A percentile compares a stretch with the other conserved stretches of the same genome.
These are phyloP conservation scores for Podotricha telesiphe DNA, from an alignment of 2,888 invertebrate genomes.

Conservation along the genomic window DNA sequence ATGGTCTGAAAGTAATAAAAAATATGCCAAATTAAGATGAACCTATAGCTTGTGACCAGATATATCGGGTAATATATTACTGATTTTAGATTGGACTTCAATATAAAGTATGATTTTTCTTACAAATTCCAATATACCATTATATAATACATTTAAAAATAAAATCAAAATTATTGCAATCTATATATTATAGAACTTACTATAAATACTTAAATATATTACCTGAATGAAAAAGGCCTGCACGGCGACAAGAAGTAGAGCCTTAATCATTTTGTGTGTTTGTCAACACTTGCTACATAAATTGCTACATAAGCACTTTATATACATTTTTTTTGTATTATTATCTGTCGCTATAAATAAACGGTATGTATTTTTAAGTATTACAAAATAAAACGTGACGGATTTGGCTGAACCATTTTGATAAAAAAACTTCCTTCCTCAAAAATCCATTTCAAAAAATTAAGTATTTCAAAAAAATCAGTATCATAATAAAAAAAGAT, in stretches of 20 bases:
- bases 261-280: slow-evolving; percentile 12
- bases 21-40: background rate
- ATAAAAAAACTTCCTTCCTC: slow-evolving; percentile 5
- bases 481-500: no score
- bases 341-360: background rate
- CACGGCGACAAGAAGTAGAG: slow-evolving; percentile 7
- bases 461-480: no score
- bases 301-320: background rate
- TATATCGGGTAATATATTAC: no score
- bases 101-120: no score
- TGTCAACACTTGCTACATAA: background rate
- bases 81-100: no score
- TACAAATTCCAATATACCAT: no score
- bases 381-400: slow-evolving; percentile 20
- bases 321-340: slow-evolving; percentile 4
- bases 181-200: no score
- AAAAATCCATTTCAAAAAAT: background rate
- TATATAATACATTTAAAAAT: no score
- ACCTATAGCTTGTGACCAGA: no score
- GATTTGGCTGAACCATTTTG: background rate
- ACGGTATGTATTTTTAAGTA: background rate
- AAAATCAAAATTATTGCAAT: no score
- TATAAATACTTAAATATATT: background rate
- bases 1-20: slow-evolving; percentile 16
- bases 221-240: slow-evolving; percentile 31